These are phyloP conservation scores for Glomeris marginata DNA, from an alignment of 2,888 invertebrate species.

Conservation along the genomic window DNA sequence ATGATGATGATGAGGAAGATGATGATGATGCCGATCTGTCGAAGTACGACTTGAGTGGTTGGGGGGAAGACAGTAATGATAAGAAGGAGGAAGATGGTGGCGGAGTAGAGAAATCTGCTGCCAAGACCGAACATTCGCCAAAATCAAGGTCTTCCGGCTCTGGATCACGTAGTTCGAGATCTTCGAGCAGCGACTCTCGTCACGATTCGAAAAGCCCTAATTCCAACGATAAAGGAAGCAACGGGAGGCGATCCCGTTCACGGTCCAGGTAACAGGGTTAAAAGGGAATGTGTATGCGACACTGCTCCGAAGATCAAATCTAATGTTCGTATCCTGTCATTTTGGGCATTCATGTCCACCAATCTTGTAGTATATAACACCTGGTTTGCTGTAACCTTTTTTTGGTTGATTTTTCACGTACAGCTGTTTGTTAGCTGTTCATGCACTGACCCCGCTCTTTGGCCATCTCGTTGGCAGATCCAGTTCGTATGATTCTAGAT, in stretches of 20 bases:
- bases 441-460: not conserved
- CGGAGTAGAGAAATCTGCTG: not conserved
- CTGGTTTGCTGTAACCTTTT: not conserved
- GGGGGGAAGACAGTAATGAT: slow-evolving; percentile 42
- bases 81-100: not conserved
- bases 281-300: slow-evolving; percentile 14
- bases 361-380: not conserved
- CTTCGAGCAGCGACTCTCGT: not conserved
- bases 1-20: slow-evolving; percentile 43
- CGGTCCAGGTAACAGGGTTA: slow-evolving; percentile 16
- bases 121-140: not conserved
- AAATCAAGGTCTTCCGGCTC: not conserved
- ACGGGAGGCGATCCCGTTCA: slow-evolving; percentile 11
- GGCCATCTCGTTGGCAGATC: slow-evolving; percentile 7
- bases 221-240: not conserved
- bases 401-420: not conserved
- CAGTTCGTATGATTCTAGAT: slow-evolving; percentile 10
- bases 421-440: not conserved
- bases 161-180: not conserved
- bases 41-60: slow-evolving; percentile 53
- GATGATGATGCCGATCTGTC: slow-evolving; percentile 48
- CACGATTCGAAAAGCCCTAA: too few relatives aligned
- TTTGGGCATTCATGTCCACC: not conserved
- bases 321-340: not conserved
- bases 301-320: not conserved